A percentile compares a stretch with the other conserved stretches of the same genome.
These are phyloP conservation scores for Platysteira castanea DNA, from an alignment of 2,113 vertebrate species.

Conservation along the genomic window DNA sequence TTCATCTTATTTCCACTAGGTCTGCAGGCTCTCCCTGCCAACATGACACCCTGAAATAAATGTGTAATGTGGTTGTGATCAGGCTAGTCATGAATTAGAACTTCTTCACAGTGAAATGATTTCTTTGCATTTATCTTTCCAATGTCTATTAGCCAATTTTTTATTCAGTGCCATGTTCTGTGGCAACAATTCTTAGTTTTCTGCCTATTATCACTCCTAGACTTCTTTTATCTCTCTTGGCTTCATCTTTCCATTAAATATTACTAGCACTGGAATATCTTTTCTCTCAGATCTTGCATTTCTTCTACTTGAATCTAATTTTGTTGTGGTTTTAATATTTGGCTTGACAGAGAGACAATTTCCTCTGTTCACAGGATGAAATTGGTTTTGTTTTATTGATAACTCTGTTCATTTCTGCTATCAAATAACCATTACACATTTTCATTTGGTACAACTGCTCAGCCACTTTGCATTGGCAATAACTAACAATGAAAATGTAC, in stretches of 20 bases:
- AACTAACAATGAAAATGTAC: background rate
- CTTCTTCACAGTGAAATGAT: background rate
- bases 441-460: background rate
- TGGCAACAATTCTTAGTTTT: conserved; percentile 28
- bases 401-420: background rate
- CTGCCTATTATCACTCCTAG: conserved; percentile 26
- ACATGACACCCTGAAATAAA: conserved; percentile 4
- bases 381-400: conserved; percentile 47
- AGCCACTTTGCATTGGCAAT: background rate
- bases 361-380: background rate
- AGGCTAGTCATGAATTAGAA: background rate
- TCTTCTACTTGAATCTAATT: conserved; percentile 42
- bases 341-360: conserved; percentile 32
- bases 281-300: conserved; percentile 50
- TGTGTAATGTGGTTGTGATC: background rate
- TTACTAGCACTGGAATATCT: conserved; percentile 22
- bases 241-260: conserved; percentile 47
- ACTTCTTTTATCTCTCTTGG: conserved; percentile 39
- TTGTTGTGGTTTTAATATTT: conserved; percentile 37
- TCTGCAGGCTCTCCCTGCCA: background rate
- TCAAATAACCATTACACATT: background rate
- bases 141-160: conserved; percentile 8
- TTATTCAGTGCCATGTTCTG: conserved; percentile 6
- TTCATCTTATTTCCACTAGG: background rate
- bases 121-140: conserved; percentile 8